Evolutionary conservation across 1,140 invertebrate species (phyloP).

Genomic region (Fopius arisanus): DNA sequence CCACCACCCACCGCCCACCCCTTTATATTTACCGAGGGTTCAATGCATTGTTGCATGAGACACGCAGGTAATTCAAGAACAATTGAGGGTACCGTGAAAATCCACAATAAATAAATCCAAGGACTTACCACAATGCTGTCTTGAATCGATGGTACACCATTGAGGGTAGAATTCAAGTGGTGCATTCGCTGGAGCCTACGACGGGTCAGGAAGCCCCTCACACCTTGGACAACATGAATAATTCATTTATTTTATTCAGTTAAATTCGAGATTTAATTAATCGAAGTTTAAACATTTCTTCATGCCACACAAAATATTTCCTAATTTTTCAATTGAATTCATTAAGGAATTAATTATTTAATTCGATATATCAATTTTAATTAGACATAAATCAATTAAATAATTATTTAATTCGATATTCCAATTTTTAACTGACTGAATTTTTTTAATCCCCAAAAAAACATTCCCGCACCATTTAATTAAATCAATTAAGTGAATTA

Average conservation of each 20-base stretch:
- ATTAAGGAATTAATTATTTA: too few relatives aligned
- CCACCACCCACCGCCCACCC: neutral
- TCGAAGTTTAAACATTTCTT: too few relatives aligned
- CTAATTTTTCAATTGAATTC: neutral
- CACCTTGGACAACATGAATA: constrained; percentile 32
- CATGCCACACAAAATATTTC: too few relatives aligned
- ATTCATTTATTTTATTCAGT: neutral
- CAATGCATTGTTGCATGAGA: constrained; percentile 12
- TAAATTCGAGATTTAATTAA: neutral
- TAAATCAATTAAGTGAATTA: too few relatives aligned
- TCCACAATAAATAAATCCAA: neutral
- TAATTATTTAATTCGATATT: too few relatives aligned
- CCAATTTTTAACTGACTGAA: too few relatives aligned
- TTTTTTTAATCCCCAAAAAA: too few relatives aligned
- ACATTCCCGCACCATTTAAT: too few relatives aligned
- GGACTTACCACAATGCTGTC: constrained; percentile 42
- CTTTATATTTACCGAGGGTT: neutral
- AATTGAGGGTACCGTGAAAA: neutral
- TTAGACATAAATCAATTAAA: too few relatives aligned
- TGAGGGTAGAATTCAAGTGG: constrained; percentile 37
- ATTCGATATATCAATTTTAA: too few relatives aligned
- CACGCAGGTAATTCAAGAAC: neutral
- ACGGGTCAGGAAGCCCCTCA: constrained; percentile 49
- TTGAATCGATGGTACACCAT: constrained; percentile 42
- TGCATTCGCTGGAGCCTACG: constrained; percentile 36